Conservation (phyloP, 2,797 vertebrate genomes). For the Gallinago stenura region DNA sequence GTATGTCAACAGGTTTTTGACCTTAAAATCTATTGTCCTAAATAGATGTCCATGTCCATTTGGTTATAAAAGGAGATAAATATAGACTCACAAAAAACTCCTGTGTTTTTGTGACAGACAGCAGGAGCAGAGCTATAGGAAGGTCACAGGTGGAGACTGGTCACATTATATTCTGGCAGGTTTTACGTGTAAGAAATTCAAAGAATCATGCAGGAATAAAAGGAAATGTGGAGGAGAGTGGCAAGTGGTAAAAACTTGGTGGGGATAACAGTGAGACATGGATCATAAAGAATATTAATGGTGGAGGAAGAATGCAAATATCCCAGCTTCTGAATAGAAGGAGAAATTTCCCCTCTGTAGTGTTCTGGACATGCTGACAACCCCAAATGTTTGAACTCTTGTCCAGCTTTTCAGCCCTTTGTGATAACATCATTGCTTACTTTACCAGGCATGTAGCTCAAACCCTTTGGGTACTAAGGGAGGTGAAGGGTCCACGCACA, state of each 20-base stretch:
- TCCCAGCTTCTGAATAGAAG: neutral
- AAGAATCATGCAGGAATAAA: neutral
- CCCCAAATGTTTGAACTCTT: neutral
- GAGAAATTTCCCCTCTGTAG: neutral
- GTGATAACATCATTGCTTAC: neutral
- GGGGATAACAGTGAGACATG: neutral
- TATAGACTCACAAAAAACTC: neutral
- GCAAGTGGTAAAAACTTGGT: neutral
- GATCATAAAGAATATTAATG: neutral
- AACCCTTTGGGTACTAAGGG: neutral
- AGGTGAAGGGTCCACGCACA: neutral
- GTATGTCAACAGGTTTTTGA: neutral
- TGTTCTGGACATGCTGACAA: neutral
- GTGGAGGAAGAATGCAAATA: neutral
- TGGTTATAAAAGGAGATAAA: neutral
- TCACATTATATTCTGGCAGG: neutral
- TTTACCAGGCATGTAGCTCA: neutral
- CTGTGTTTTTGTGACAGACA: neutral
- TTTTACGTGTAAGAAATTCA: conserved; percentile 10
- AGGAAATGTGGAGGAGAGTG: neutral
- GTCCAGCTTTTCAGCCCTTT: neutral
- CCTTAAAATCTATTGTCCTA: neutral
- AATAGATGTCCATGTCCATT: neutral
- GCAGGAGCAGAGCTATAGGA: neutral
- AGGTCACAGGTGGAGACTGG: neutral